Evolutionary conservation across 2,888 invertebrate genomes (phyloP), one percentile per base, ranked within the genome.

Genomic region (Mongoloraphidia duomilia): DNA sequence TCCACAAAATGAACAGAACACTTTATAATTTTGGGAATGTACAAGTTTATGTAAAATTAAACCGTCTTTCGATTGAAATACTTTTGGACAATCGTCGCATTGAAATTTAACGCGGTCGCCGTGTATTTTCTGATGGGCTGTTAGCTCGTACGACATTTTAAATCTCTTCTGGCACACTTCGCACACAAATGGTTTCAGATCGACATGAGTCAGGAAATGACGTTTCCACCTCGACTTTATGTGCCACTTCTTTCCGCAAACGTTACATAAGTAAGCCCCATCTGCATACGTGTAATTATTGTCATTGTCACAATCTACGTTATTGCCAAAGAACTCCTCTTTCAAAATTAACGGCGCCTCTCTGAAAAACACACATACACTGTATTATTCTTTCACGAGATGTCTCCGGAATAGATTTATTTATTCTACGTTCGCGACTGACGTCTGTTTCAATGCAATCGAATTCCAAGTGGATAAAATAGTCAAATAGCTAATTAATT

Each of bases 51-150:
- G 55, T 3, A 34, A 41, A 5, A 34, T 50, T n/a, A 55, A 36
- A 1, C 47, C 11, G 4, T 41, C 46, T n/a, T 44, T 44, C 35
- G 51, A 49, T 9, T 45, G 34, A 42, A 57, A 57, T 4, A 38
- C 46, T 37, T 55, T 55, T 2, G 36, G 49, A 41, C 57, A 57
- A 11, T 50, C 36, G 8, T 50, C 47, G 37, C 56, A 56, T 5
- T 8, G 13, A 41, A 26, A 26, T 26, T 26, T 26, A 26, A 26
- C 26, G 26, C 26, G 26, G 26, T 26, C 26, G 26, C 26, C 26
- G 26, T 26, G 26, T 26, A 26, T 26, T 26, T 26, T 26, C 26
- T 8, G 26, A 26, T 26, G 26, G 26, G 26, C 26, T 8, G 3
- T 26, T 8, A 26, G 26, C 8, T 26, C 26, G 26, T 26, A 26